A percentile compares a stretch with the other conserved stretches of the same genome.
phyloP scores from a whole-genome alignment of 2,888 invertebrate species.

The Tiliacea citrago region DNA sequence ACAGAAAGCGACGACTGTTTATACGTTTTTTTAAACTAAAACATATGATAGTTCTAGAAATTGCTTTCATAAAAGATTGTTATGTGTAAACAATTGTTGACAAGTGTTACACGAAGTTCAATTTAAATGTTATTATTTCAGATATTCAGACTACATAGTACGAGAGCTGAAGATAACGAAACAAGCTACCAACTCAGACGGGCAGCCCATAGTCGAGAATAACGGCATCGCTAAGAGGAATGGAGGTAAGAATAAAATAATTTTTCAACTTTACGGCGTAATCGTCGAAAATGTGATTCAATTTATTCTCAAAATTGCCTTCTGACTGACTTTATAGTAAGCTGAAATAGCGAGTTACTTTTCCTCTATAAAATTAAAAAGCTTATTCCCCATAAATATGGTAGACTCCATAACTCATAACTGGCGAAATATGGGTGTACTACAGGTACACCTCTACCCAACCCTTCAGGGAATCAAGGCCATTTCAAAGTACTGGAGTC shows the following conservation, averaged over 20 bases:
- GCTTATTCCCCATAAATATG: too few relatives aligned
- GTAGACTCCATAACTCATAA: too few relatives aligned
- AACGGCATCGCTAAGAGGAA: constrained; percentile 88
- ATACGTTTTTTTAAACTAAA: neutral
- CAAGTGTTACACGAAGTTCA: neutral
- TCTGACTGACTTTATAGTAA: neutral
- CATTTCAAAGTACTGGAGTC: too few relatives aligned
- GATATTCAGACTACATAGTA: constrained; percentile 96
- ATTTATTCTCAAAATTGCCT: too few relatives aligned
- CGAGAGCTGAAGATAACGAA: constrained; percentile 93
- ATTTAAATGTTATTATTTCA: constrained; percentile 62
- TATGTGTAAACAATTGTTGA: neutral
- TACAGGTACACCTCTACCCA: too few relatives aligned
- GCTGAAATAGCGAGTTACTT: neutral
- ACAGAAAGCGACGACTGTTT: neutral
- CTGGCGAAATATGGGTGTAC: too few relatives aligned
- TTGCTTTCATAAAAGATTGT: neutral
- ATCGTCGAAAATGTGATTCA: neutral
- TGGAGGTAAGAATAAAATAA: constrained; percentile 77
- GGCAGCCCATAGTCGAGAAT: constrained; percentile 87
- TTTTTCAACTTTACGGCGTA: neutral
- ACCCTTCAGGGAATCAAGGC: too few relatives aligned
- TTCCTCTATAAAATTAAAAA: too few relatives aligned
- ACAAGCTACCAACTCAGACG: constrained; percentile 82
- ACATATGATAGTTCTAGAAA: too few relatives aligned